Percentiles rank a stretch among this genome's conserved stretches.
Evolutionary conservation across 2,113 vertebrate genomes (phyloP).

Genomic region (Promerops cafer): DNA sequence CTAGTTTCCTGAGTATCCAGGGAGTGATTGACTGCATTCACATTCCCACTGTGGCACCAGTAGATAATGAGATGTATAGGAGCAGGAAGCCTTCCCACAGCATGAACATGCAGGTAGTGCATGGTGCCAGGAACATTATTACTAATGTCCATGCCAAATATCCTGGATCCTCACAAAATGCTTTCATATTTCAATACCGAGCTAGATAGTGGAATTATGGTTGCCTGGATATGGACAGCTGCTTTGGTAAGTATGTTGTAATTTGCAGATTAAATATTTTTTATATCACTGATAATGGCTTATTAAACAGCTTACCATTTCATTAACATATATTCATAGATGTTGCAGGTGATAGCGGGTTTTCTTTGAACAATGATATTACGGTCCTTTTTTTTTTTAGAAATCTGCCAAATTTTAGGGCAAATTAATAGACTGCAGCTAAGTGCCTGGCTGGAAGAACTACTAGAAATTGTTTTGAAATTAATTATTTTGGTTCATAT

Average conservation of each 20-base stretch:
- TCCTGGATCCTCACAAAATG: constrained; percentile 19
- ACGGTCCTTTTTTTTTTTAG: background rate
- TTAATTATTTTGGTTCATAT: background rate
- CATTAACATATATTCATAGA: constrained; percentile 51
- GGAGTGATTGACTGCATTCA: constrained; percentile 49
- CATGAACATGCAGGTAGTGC: constrained; percentile 1
- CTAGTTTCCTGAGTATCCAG: constrained; percentile 35
- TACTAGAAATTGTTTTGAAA: background rate
- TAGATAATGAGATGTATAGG: constrained; percentile 64
- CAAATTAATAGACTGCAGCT: background rate
- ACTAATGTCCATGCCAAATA: constrained; percentile 24
- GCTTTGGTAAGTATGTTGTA: constrained; percentile 8
- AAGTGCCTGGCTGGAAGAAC: background rate
- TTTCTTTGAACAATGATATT: constrained; percentile 10
- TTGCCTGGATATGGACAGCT: constrained; percentile 35
- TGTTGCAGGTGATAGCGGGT: background rate
- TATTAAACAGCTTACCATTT: constrained; percentile 42
- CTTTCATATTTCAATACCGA: constrained; percentile 2
- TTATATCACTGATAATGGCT: constrained; percentile 50
- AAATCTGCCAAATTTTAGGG: constrained; percentile 14
- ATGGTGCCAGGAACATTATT: constrained; percentile 14
- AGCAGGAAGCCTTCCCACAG: constrained; percentile 35
- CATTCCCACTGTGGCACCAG: constrained; percentile 37
- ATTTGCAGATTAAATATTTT: constrained; percentile 42
- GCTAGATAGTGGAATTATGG: background rate